Conservation (phyloP, 30 jellyfish, hydroid and myxozoan species). For the Aurelia aurita region DNA sequence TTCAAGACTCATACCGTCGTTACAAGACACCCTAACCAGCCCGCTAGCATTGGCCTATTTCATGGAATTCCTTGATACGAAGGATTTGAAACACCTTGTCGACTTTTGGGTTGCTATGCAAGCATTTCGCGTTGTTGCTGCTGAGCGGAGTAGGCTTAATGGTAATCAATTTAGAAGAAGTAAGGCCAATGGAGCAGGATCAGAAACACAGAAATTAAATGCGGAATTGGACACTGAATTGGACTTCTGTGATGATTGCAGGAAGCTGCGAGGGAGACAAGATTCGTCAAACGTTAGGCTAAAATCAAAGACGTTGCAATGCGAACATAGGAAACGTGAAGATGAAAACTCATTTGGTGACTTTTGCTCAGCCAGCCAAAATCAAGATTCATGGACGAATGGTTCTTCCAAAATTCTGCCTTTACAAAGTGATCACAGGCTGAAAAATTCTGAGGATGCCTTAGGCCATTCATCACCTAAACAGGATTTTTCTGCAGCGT, state of each 20-base stretch:
- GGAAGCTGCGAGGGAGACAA: not conserved
- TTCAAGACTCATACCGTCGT: slow-evolving; percentile 79
- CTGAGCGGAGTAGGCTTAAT: slow-evolving; percentile 54
- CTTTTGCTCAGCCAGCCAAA: too few relatives aligned
- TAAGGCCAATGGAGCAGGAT: not conserved
- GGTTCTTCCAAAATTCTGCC: too few relatives aligned
- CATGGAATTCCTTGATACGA: slow-evolving; percentile 76
- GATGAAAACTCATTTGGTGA: not conserved
- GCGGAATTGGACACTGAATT: not conserved
- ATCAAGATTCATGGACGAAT: too few relatives aligned
- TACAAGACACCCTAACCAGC: slow-evolving; percentile 65
- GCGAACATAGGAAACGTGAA: not conserved
- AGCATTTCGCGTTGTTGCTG: slow-evolving; percentile 80
- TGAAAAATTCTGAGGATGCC: too few relatives aligned
- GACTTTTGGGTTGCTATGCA: slow-evolving; percentile 97
- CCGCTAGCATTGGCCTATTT: slow-evolving; percentile 90
- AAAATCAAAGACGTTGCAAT: not conserved
- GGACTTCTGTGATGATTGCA: slow-evolving; percentile 5
- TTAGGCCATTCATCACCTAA: slow-evolving; percentile 1
- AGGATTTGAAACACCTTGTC: slow-evolving; percentile 63
- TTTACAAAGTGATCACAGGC: too few relatives aligned
- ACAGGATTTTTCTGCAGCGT: slow-evolving; percentile 3
- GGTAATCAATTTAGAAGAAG: not conserved
- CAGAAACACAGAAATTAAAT: not conserved
- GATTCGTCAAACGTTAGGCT: not conserved